Evolutionary conservation across 2,888 invertebrate species (phyloP).

Genomic region (Leptothorax acervorum): DNA sequence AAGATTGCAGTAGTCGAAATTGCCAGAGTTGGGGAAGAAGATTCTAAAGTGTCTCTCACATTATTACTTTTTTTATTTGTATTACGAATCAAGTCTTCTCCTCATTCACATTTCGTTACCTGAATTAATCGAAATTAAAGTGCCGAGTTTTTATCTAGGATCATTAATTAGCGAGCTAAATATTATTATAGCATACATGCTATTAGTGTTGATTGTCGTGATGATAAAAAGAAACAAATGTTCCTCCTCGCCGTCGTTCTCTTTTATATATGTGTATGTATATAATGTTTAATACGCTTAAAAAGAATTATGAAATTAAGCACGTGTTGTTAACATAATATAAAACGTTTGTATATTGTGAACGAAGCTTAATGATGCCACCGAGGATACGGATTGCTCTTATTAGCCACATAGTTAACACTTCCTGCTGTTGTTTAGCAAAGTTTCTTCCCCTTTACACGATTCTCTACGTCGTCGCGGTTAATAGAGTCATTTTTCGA

Average conservation of each 20-base stretch:
- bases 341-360: slow-evolving; percentile 19
- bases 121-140: not conserved
- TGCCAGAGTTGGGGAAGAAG: not conserved
- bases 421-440: slow-evolving; percentile 79
- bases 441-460: slow-evolving; percentile 78
- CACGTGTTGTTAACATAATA: not conserved
- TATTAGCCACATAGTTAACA: slow-evolving; percentile 83
- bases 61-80: slow-evolving; percentile 7
- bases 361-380: slow-evolving; percentile 47
- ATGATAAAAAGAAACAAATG: not conserved
- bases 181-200: not conserved
- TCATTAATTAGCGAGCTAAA: not conserved
- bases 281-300: not conserved
- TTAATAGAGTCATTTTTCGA: slow-evolving; percentile 85
- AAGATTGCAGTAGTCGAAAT: slow-evolving; percentile 12
- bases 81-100: not conserved
- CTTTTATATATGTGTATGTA: too few relatives aligned
- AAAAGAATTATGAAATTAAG: not conserved
- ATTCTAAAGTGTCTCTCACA: slow-evolving; percentile 35
- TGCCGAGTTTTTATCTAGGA: not conserved
- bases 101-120: too few relatives aligned
- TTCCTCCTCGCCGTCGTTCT: not conserved
- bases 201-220: not conserved
- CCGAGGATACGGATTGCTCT: slow-evolving; percentile 81
- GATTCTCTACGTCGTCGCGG: slow-evolving; percentile 69